Evolutionary conservation across 2,888 invertebrate species (phyloP), one percentile per base, ranked within the genome.

Genomic region (Parthenolecanium corni): DNA sequence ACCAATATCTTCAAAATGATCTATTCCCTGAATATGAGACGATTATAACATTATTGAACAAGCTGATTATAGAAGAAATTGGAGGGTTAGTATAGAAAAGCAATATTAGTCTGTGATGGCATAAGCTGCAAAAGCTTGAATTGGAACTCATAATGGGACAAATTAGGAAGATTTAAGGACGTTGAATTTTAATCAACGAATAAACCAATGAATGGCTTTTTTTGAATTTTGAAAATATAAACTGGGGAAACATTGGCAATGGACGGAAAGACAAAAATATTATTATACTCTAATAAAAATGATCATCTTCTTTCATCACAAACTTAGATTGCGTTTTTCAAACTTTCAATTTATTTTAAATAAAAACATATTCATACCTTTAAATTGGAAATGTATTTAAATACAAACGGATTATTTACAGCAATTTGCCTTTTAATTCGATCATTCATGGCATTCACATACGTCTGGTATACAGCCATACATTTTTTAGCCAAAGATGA

Each of bases 381-480:
- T 3, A 93, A 74, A 73, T 93, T 93, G 1, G 91, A 91, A 67
- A 99, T 97, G 74, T 98, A 97, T 67, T 93, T 85, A 76, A 98
- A 98, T 2, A 97, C 90, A 76, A 98, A 99, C 0, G 98, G 98
- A 78, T 98, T 99, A 73, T 92, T 95, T 67, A 96, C 86, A 1
- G 95, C 92, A 71, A 98, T 97, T 77, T 97, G 97, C 1, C 94
- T 76, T 14, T 89, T 82, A 68, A 99, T 98, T 72, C 86, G 85
- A 71, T 97, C 95, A 75, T 99, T 99, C 98, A 99, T 99, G 0
- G 97, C 96, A 76, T 96, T 96, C 2, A 98, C 87, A 74, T 96
- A 99, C 0, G 98, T 98, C 77, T 99, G 98, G 77, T 99, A 99
- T 1, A 99, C 98, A 64, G 95, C 90, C 97, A 99, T 99, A 73